Evolutionary conservation across 2,113 vertebrate species (phyloP).

Genomic region (Castor canadensis): DNA sequence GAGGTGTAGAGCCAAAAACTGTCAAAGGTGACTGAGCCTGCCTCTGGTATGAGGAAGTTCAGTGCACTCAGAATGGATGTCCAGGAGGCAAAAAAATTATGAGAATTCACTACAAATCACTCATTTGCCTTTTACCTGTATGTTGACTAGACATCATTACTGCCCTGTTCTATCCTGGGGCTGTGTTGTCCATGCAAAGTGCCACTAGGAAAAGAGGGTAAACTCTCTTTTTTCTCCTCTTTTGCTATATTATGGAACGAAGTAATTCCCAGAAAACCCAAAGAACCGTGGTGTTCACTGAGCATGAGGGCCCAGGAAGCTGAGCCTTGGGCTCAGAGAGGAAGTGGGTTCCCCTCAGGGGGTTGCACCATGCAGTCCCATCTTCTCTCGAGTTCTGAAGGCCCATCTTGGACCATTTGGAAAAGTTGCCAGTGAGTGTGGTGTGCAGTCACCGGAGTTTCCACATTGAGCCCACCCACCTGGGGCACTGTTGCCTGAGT

Average conservation of each 20-base stretch:
- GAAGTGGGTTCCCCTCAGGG: too few species aligned
- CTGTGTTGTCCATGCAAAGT: neutral
- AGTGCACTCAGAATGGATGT: neutral
- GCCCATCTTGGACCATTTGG: accelerated
- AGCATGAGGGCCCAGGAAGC: neutral
- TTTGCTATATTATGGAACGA: neutral
- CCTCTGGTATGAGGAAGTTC: too few species aligned
- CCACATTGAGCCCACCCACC: neutral
- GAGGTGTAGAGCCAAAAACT: neutral
- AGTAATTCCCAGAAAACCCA: neutral
- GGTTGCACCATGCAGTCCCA: accelerated
- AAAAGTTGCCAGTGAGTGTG: neutral
- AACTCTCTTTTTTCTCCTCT: neutral
- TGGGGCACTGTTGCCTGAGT: accelerated
- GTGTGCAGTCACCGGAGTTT: neutral
- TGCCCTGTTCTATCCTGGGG: accelerated
- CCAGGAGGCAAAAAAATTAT: neutral
- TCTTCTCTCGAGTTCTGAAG: accelerated
- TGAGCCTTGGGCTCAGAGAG: too few species aligned
- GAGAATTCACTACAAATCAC: too few species aligned
- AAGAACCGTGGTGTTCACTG: neutral
- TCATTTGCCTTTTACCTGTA: accelerated
- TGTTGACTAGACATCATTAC: accelerated
- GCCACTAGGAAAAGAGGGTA: too few species aligned
- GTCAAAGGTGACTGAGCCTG: neutral